These are phyloP conservation scores for Holothuria glaberrima DNA, from an alignment of 35 echinoderm and acorn worm genomes.

Conservation along the genomic window DNA sequence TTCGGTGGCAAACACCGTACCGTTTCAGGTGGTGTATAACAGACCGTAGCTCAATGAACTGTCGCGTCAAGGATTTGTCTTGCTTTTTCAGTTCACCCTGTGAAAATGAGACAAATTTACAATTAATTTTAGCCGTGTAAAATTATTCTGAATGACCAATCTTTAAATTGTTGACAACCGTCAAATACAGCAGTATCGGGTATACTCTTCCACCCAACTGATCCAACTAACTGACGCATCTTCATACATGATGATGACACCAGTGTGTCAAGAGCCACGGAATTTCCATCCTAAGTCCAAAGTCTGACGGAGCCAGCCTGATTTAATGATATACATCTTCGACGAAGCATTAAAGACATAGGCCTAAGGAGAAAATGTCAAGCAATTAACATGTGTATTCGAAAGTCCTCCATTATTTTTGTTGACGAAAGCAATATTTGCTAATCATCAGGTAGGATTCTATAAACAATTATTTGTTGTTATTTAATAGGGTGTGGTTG, in stretches of 20 bases:
- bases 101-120: not conserved
- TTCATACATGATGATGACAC: not conserved
- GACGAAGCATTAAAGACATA: too few relatives aligned
- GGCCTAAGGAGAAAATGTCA: too few relatives aligned
- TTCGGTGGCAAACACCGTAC: constrained; percentile 24
- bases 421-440: too few relatives aligned
- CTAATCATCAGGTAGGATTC: too few relatives aligned
- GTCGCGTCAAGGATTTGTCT: constrained; percentile 53
- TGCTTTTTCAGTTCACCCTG: constrained; percentile 43
- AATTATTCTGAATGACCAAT: not conserved
- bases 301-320: too few relatives aligned
- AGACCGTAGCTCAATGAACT: constrained; percentile 53
- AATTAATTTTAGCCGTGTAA: not conserved
- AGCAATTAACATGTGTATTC: too few relatives aligned
- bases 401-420: too few relatives aligned
- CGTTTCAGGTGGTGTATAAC: constrained; percentile 59
- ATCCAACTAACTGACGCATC: not conserved
- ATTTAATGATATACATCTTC: too few relatives aligned
- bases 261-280: too few relatives aligned
- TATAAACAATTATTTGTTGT: too few relatives aligned
- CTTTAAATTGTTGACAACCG: not conserved
- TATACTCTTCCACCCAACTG: not conserved
- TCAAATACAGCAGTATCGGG: not conserved
- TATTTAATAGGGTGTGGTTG: too few relatives aligned
- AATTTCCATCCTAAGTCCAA: too few relatives aligned